These are phyloP conservation scores for Athrips mouffetella DNA, from an alignment of 2,888 invertebrate genomes.

Conservation along the genomic window DNA sequence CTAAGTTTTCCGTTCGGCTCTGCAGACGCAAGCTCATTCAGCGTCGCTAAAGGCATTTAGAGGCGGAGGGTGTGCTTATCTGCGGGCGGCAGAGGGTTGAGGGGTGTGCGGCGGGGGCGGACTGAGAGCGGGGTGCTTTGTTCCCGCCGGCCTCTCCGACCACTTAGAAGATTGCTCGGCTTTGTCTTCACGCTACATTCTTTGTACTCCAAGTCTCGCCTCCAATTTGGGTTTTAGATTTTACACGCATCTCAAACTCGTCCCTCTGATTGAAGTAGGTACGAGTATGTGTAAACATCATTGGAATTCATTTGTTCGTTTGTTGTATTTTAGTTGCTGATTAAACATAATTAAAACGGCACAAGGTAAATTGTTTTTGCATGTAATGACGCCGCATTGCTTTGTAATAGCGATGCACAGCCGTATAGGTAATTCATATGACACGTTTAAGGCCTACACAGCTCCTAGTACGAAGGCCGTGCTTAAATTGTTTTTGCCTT, in stretches of 20 bases:
- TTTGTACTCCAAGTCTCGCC: slow-evolving; percentile 50
- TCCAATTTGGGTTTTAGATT: slow-evolving; percentile 52
- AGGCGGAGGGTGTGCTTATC: slow-evolving; percentile 61
- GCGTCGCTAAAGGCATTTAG: slow-evolving; percentile 56
- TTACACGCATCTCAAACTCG: slow-evolving; percentile 19
- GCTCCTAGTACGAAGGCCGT: slow-evolving; percentile 44
- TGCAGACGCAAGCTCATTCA: slow-evolving; percentile 47
- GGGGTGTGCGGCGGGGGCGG: slow-evolving; percentile 28
- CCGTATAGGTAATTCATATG: slow-evolving; percentile 42
- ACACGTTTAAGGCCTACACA: slow-evolving; percentile 43
- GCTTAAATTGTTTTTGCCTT: slow-evolving; percentile 60
- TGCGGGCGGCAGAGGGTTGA: slow-evolving; percentile 35
- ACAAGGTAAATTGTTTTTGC: slow-evolving; percentile 31
- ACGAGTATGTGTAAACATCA: slow-evolving; percentile 11
- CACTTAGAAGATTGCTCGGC: slow-evolving; percentile 73
- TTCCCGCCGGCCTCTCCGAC: slow-evolving; percentile 58
- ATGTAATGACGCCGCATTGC: slow-evolving; percentile 27
- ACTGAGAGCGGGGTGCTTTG: slow-evolving; percentile 44
- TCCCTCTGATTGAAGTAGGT: slow-evolving; percentile 3
- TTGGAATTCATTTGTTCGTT: slow-evolving; percentile 10
- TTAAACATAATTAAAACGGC: slow-evolving; percentile 25
- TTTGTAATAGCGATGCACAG: slow-evolving; percentile 32
- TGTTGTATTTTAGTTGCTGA: slow-evolving; percentile 15
- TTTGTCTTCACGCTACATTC: slow-evolving; percentile 64
- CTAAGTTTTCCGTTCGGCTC: slow-evolving; percentile 46